Conservation (phyloP, 2,888 invertebrate species). For the Melanostoma scalare region DNA sequence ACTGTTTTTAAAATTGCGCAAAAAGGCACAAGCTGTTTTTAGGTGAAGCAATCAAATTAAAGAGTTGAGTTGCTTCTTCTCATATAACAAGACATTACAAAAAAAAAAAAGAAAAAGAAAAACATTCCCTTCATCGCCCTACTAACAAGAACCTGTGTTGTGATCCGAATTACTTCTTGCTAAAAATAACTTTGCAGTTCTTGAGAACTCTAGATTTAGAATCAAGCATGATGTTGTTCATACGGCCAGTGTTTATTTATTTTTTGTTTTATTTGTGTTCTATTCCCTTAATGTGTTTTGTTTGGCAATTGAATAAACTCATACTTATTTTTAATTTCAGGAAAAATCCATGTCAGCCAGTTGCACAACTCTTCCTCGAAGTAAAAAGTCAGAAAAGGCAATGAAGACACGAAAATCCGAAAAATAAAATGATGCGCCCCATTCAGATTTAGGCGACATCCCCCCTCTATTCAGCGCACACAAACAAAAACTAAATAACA, state of each 20-base stretch:
- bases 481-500: conserved; percentile 12
- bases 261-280: conserved; percentile 14
- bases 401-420: conserved; percentile 73
- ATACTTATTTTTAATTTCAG: conserved; percentile 74
- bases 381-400: conserved; percentile 80
- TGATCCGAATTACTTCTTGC: conserved; percentile 60
- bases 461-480: conserved; percentile 45
- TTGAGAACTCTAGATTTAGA: conserved; percentile 38
- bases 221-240: conserved; percentile 47
- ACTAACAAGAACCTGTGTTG: conserved; percentile 51
- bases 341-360: conserved; percentile 81
- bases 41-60: too few species aligned
- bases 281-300: not conserved
- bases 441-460: not conserved
- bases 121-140: conserved; percentile 13
- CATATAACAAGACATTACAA: too few species aligned
- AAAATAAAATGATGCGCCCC: conserved; percentile 59
- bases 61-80: too few species aligned
- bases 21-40: too few species aligned
- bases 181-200: conserved; percentile 72
- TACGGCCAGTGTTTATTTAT: conserved; percentile 28
- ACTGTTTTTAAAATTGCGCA: too few species aligned
- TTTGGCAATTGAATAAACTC: not conserved
- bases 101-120: not conserved
- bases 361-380: conserved; percentile 81